Conservation (phyloP, 2,797 vertebrate genomes). For the Chrysocyon brachyurus region DNA sequence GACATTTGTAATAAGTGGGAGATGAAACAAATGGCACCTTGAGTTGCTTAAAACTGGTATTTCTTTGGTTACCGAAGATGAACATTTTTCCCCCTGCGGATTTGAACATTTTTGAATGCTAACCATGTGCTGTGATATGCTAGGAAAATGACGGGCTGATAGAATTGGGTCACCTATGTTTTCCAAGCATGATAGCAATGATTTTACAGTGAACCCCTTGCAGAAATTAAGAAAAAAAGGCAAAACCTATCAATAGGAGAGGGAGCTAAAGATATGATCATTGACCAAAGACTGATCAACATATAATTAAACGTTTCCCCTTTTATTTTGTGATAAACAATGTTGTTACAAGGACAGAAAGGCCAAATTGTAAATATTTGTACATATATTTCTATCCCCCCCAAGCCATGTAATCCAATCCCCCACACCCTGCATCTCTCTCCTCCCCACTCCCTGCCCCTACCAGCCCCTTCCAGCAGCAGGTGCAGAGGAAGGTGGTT, state of each 20-base stretch:
- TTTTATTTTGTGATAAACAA: background rate
- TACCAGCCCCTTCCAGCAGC: rapidly evolving
- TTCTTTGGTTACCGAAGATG: background rate
- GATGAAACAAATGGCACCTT: background rate
- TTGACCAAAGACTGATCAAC: background rate
- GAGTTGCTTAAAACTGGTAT: background rate
- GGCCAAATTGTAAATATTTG: background rate
- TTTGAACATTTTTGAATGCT: background rate
- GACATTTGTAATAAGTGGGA: background rate
- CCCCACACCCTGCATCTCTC: background rate
- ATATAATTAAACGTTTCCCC: background rate
- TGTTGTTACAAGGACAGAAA: background rate
- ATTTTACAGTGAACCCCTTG: background rate
- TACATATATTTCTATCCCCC: background rate
- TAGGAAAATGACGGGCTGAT: background rate
- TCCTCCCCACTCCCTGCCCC: background rate
- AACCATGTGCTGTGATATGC: background rate
- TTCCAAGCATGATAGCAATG: background rate
- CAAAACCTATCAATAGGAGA: background rate
- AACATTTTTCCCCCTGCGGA: background rate
- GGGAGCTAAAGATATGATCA: background rate
- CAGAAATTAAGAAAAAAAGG: background rate
- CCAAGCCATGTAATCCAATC: background rate
- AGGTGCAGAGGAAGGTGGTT: background rate
- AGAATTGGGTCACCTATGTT: background rate